Conservation (phyloP, 2,797 vertebrate species). For the Cossypha heuglini region DNA sequence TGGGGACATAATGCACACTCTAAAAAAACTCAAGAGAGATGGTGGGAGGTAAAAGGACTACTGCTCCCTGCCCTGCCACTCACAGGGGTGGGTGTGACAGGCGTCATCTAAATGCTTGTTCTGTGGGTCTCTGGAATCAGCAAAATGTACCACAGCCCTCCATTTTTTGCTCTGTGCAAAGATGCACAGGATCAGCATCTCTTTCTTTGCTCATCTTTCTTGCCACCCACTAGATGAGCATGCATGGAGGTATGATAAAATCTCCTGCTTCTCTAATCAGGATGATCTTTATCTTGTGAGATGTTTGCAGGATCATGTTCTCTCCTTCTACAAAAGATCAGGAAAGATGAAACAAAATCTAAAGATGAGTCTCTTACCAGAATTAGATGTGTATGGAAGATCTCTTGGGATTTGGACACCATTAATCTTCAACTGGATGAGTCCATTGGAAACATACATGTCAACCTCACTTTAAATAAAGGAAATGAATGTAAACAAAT, state of each 20-base stretch:
- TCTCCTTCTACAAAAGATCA: not conserved
- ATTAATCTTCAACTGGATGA: conserved; percentile 74
- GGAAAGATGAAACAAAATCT: not conserved
- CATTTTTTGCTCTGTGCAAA: not conserved
- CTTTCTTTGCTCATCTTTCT: not conserved
- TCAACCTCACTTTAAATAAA: conserved; percentile 77
- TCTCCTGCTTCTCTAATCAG: not conserved
- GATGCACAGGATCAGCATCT: not conserved
- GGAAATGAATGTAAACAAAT: not conserved
- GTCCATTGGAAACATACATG: conserved; percentile 62
- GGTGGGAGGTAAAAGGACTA: not conserved
- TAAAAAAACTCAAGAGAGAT: not conserved
- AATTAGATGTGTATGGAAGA: conserved; percentile 70
- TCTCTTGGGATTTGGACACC: conserved; percentile 59
- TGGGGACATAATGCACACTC: not conserved
- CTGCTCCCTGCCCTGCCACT: not conserved
- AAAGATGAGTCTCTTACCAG: conserved; percentile 46
- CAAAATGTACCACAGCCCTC: not conserved
- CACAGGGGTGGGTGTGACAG: not conserved
- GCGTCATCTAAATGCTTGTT: not conserved
- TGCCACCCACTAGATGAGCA: not conserved
- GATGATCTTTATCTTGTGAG: not conserved
- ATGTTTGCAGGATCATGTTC: not conserved
- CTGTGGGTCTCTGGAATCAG: not conserved
- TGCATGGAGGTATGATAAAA: not conserved